Conservation (phyloP, 2,797 vertebrate genomes). For the Xiphophorus birchmanni region DNA sequence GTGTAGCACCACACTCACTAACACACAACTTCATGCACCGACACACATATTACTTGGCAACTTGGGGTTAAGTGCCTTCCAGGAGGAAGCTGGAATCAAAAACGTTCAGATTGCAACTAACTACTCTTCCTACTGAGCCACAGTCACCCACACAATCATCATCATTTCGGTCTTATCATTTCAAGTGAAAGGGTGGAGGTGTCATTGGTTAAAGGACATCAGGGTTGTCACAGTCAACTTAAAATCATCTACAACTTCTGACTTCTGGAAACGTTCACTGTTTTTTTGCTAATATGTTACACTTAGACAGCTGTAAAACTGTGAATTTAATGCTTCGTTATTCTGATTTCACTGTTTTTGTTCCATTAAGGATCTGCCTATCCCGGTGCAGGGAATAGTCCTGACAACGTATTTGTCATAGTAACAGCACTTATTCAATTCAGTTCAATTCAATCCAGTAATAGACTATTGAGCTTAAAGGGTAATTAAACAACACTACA, state of each 20-base stretch:
- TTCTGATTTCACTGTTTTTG: neutral
- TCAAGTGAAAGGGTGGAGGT: neutral
- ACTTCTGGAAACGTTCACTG: neutral
- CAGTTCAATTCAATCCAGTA: neutral
- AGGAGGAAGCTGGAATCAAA: neutral
- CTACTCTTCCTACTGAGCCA: neutral
- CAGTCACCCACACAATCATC: neutral
- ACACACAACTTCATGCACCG: neutral
- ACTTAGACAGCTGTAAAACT: neutral
- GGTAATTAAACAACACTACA: neutral
- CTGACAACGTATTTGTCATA: neutral
- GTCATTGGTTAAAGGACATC: neutral
- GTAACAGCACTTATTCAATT: neutral
- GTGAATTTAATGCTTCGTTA: neutral
- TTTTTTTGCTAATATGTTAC: neutral
- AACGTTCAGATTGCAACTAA: neutral
- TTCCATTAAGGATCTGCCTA: neutral
- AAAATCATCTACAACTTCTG: neutral
- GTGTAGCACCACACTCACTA: neutral
- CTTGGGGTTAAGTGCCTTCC: constrained; percentile 2
- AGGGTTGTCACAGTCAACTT: neutral
- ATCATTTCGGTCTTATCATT: neutral
- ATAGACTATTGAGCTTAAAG: neutral
- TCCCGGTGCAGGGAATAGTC: neutral
- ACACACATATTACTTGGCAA: neutral